A percentile compares a stretch with the other conserved stretches of the same genome.
These are phyloP conservation scores for Petrocephalus microphthalmus DNA, from an alignment of 2,113 vertebrate species.

Conservation along the genomic window DNA sequence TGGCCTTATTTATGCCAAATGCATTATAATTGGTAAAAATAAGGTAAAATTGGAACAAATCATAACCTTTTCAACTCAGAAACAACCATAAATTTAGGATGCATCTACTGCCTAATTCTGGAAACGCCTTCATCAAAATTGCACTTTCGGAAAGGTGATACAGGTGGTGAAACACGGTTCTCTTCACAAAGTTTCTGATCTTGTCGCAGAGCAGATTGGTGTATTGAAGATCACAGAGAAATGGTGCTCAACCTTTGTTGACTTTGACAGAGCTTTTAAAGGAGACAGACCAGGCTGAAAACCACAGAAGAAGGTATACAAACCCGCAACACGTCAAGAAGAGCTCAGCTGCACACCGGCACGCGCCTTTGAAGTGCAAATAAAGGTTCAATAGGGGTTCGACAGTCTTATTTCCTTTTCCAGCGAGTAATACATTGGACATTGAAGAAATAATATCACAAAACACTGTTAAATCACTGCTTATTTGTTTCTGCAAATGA, in stretches of 20 bases:
- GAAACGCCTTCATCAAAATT: background rate
- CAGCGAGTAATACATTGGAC: background rate
- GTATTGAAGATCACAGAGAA: background rate
- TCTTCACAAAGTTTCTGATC: background rate
- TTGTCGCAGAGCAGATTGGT: background rate
- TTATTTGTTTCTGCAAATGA: background rate
- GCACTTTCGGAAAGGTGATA: background rate
- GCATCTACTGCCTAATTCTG: background rate
- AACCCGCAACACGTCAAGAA: background rate
- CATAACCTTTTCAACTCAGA: background rate
- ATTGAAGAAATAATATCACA: background rate
- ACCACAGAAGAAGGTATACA: background rate
- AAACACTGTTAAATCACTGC: background rate
- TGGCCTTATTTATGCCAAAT: background rate
- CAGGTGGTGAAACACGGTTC: background rate
- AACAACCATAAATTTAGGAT: background rate
- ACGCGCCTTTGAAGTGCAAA: slow-evolving; percentile 4
- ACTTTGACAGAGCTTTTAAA: background rate
- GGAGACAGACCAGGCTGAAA: background rate
- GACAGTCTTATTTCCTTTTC: background rate
- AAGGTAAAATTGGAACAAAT: background rate
- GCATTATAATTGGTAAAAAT: background rate
- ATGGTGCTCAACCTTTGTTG: slow-evolving; percentile 6
- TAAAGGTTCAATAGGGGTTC: background rate
- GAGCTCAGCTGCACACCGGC: background rate